Conservation (phyloP, 1,140 invertebrate species). For the Diploscapter pachys region DNA sequence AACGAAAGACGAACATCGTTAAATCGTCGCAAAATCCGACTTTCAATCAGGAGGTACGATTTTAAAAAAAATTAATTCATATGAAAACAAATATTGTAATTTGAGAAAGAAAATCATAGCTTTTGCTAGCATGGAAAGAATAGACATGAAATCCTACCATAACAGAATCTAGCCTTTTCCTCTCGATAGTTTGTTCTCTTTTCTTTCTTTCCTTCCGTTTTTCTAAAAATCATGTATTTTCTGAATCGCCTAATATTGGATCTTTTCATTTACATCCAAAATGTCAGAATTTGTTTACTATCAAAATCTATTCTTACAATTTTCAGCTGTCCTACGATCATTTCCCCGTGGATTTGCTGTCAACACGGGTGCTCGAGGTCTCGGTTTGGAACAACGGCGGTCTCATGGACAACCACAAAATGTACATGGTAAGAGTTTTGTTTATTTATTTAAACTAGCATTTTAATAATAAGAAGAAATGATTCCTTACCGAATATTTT, state of each 20-base stretch:
- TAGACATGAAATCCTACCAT: no score
- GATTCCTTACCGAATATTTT: no score
- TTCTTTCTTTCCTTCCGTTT: not conserved
- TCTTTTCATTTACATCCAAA: not conserved
- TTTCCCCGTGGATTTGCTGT: constrained; percentile 3
- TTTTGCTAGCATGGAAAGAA: no score
- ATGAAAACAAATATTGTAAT: no score
- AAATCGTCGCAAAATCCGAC: constrained; percentile 40
- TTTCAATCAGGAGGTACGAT: constrained; percentile 37
- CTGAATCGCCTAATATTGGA: not conserved
- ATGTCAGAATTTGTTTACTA: not conserved
- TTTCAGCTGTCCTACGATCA: constrained; percentile 16
- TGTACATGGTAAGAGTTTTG: constrained; percentile 19
- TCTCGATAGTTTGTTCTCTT: not conserved
- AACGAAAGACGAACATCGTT: constrained; percentile 37
- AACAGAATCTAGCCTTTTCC: not conserved
- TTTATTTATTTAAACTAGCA: not conserved
- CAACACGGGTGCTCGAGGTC: constrained; percentile 17
- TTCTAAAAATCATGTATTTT: not conserved
- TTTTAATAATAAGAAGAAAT: not conserved
- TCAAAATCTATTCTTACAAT: not conserved
- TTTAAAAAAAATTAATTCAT: not conserved
- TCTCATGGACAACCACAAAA: constrained; percentile 25
- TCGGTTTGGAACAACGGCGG: constrained; percentile 27
- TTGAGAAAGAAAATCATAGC: no score